Base-by-base conservation (phyloP, 1,140 invertebrate species). In the Colletes gigas region DNA sequence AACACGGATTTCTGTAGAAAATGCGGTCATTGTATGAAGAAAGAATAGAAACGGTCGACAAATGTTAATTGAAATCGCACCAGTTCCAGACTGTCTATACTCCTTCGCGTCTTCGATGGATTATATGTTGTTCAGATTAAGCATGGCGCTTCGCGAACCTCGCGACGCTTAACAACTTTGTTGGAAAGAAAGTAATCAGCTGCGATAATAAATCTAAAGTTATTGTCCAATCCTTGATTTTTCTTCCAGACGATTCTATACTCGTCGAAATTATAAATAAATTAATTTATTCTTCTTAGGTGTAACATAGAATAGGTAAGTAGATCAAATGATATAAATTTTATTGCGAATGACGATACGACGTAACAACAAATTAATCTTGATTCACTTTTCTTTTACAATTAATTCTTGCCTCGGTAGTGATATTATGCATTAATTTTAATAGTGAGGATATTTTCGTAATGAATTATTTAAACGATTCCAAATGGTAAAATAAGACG, bases 1-100 rank as follows among this genome's bases (percentile, higher is more conserved):
- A 72, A 76, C 9, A n/a, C 3, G 5, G 19, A 41, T 7, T 14
- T 91, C 14, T 92, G 92, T 67, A 85, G 78, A 63, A 92, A 91
- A 77, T 93, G 92, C 55, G 91, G 91, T 41, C 88, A 92, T 59
- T 89, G 86, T 54, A 65, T 87, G 15, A 90, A 88, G 47, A 78
- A 89, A 72, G 83, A 90, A 83, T 88, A 85, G 83, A 57, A 65
- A 75, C 66, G 75, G 54, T 47, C 39, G 54, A 63, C 30, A 30
- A 47, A n/a, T 17, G 15, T 17, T 59, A 63, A 52, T 9, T 54
- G 52, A 19, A 62, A 71, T 44, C 39, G n/a, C 63, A 50, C 9
- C 79, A 47, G 50, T 30, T 66, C 52, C 7, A 44, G 65, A 80
- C 52, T 59, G 67, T 78, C 15, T 73, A 12, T 47, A 54, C n/a